Conservation (phyloP, 2,888 invertebrate species). For the Epirrhoe alternata region DNA sequence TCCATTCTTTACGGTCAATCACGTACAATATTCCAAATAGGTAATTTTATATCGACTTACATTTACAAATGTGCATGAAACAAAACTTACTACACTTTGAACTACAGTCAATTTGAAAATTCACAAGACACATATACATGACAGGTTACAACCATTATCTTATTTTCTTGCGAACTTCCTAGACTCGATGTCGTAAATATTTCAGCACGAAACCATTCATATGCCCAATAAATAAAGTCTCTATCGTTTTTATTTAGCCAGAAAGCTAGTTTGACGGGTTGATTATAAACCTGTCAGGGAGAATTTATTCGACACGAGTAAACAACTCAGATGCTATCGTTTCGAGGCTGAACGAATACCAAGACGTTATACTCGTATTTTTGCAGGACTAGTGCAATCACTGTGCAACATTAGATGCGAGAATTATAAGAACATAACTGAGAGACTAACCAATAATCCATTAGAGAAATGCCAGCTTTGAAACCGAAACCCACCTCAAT, state of each 20-base stretch:
- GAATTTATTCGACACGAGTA: constrained; percentile 42
- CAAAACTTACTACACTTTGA: constrained; percentile 37
- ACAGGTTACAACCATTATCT: constrained; percentile 50
- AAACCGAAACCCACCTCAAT: constrained; percentile 25
- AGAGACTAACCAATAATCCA: constrained; percentile 6
- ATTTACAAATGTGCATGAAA: constrained; percentile 35
- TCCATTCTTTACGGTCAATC: background rate
- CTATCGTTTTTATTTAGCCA: constrained; percentile 46
- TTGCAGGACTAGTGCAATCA: background rate
- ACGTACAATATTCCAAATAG: background rate
- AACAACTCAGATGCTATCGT: constrained; percentile 11
- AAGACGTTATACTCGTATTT: constrained; percentile 5
- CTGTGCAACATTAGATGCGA: too few relatives aligned
- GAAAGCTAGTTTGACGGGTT: constrained; percentile 46
- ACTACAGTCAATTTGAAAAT: constrained; percentile 48
- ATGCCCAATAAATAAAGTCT: constrained; percentile 46
- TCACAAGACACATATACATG: constrained; percentile 52
- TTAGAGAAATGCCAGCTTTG: constrained; percentile 27
- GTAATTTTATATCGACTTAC: constrained; percentile 19
- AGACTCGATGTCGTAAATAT: constrained; percentile 52
- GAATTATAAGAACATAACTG: background rate
- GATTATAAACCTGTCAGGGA: constrained; percentile 49
- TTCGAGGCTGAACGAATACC: constrained; percentile 13
- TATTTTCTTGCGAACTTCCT: constrained; percentile 54
- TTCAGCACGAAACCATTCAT: constrained; percentile 56